These are phyloP conservation scores for Tyrophagus putrescentiae DNA, from an alignment of 1,140 invertebrate genomes.

Conservation along the genomic window DNA sequence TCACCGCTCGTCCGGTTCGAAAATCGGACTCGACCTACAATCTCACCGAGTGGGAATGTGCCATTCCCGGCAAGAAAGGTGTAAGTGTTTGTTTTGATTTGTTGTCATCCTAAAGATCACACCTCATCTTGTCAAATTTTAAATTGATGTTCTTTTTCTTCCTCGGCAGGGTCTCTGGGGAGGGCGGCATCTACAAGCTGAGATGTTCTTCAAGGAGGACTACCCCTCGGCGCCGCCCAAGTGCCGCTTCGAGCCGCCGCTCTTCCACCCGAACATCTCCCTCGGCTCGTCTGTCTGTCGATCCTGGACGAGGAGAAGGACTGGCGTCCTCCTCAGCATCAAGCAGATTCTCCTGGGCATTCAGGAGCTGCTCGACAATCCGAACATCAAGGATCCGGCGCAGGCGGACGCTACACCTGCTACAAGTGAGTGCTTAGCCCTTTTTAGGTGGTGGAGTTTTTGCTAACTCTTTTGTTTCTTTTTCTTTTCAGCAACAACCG, in stretches of 20 bases:
- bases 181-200: constrained; percentile 88
- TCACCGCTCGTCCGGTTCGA: constrained; percentile 87
- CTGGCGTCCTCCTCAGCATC: constrained; percentile 95
- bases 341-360: constrained; percentile 98
- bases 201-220: constrained; percentile 99
- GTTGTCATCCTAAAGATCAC: background rate
- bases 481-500: constrained; percentile 84
- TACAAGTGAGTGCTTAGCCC: constrained; percentile 51
- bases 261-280: constrained; percentile 99
- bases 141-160: constrained; percentile 9
- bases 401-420: constrained; percentile 99
- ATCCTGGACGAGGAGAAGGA: constrained; percentile 97
- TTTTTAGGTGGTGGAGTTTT: constrained; percentile 32
- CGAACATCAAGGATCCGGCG: constrained; percentile 97
- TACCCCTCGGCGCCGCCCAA: constrained; percentile 98
- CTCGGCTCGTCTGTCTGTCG: constrained; percentile 91
- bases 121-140: background rate
- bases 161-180: constrained; percentile 63
- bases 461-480: constrained; percentile 24
- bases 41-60: constrained; percentile 78
- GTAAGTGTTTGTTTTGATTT: constrained; percentile 34
- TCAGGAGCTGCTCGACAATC: constrained; percentile 94
- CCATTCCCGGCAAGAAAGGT: constrained; percentile 94
- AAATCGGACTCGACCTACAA: constrained; percentile 90
- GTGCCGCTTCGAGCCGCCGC: constrained; percentile 97